Evolutionary conservation across 2,113 vertebrate species (phyloP).

Genomic region (Phyllostomus discolor): DNA sequence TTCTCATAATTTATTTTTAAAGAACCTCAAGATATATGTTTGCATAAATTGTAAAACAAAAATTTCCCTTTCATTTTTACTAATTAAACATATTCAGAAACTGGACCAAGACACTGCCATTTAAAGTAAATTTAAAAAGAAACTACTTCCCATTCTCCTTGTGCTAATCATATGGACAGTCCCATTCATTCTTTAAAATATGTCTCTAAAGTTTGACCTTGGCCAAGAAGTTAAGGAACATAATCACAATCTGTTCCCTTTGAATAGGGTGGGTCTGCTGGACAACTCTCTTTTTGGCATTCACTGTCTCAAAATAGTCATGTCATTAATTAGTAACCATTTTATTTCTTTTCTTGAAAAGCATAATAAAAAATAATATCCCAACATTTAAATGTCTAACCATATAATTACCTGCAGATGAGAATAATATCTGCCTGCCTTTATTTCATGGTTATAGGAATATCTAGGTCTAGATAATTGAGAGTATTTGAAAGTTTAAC

Average conservation of each 20-base stretch:
- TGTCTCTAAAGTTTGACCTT: neutral
- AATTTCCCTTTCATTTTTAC: neutral
- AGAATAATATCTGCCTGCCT: neutral
- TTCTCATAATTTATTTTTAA: conserved; percentile 7
- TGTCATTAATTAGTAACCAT: neutral
- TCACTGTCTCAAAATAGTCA: neutral
- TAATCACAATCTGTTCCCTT: neutral
- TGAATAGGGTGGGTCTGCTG: neutral
- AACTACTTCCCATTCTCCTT: neutral
- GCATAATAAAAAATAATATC: neutral
- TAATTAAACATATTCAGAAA: neutral
- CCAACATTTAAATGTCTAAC: neutral
- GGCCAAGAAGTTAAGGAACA: neutral
- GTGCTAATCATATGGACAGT: neutral
- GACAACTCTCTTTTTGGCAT: neutral
- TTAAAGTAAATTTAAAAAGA: neutral
- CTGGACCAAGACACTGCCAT: neutral
- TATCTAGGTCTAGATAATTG: neutral
- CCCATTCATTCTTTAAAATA: neutral
- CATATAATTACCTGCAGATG: neutral
- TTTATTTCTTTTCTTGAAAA: conserved; percentile 2
- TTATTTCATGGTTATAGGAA: neutral
- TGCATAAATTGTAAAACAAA: neutral
- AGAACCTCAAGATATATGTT: neutral
- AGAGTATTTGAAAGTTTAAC: neutral